Conservation (phyloP, 2,888 invertebrate species). For the Cataglyphis rosenhaueri region DNA sequence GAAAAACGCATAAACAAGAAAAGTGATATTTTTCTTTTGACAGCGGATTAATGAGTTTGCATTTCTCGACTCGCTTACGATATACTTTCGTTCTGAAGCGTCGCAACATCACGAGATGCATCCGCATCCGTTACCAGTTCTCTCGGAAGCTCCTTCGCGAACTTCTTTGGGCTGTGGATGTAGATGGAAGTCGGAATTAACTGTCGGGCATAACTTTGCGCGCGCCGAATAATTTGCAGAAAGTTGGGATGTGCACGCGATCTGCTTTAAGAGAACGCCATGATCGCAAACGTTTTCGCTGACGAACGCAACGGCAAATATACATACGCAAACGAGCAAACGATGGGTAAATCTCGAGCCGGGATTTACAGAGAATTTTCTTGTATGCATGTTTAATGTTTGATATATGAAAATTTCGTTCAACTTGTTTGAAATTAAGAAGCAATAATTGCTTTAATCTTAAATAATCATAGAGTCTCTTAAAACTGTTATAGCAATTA, state of each 20-base stretch:
- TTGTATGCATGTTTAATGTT: background rate
- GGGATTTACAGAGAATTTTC: background rate
- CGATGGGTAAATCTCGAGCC: background rate
- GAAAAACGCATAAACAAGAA: background rate
- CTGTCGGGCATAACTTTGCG: slow-evolving; percentile 12
- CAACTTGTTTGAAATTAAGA: background rate
- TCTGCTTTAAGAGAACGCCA: slow-evolving; percentile 13
- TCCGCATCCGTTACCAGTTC: slow-evolving; percentile 1
- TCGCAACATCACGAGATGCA: background rate
- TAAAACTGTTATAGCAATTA: background rate
- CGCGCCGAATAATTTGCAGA: slow-evolving; percentile 39
- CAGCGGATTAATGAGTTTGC: slow-evolving; percentile 3
- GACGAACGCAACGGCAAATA: slow-evolving; percentile 19
- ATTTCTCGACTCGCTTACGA: slow-evolving; percentile 1
- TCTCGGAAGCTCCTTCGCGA: slow-evolving; percentile 3
- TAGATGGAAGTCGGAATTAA: slow-evolving; percentile 32
- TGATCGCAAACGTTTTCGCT: slow-evolving; percentile 10
- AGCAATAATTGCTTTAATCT: background rate
- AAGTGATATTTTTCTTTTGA: slow-evolving; percentile 24
- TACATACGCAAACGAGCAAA: slow-evolving; percentile 33
- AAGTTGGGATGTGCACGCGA: slow-evolving; percentile 22
- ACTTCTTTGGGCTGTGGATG: slow-evolving; percentile 19
- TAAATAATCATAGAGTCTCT: background rate
- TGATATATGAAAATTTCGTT: background rate
- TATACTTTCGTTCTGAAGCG: background rate